Evolutionary conservation across 2,888 invertebrate species (phyloP).

Genomic region (Zaprionus bogoriensis): DNA sequence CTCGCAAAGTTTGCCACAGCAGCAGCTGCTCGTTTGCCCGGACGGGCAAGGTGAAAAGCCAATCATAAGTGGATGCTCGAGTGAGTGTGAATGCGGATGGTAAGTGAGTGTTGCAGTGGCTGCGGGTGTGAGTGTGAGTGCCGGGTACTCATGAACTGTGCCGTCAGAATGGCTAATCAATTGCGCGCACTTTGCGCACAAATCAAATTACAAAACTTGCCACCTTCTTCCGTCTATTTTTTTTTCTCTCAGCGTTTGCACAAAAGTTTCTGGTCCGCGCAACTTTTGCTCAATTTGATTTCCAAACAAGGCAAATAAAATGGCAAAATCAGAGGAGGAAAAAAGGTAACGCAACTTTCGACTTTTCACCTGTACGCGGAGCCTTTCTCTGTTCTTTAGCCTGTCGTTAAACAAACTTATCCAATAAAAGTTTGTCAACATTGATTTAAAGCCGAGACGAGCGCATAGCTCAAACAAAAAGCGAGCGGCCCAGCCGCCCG

Average conservation of each 20-base stretch:
- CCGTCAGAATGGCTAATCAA: slow-evolving; percentile 70
- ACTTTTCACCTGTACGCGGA: slow-evolving; percentile 71
- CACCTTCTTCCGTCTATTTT: slow-evolving; percentile 23
- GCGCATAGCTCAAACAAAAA: slow-evolving; percentile 58
- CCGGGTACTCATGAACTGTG: slow-evolving; percentile 52
- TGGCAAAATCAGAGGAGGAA: neutral
- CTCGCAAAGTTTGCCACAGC: slow-evolving; percentile 39
- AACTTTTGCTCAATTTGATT: slow-evolving; percentile 78
- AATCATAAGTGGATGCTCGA: slow-evolving; percentile 48
- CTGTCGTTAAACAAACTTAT: slow-evolving; percentile 82
- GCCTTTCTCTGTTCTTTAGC: slow-evolving; percentile 43
- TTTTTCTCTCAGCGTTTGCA: slow-evolving; percentile 43
- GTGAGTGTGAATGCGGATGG: slow-evolving; percentile 26
- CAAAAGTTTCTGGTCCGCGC: slow-evolving; percentile 52
- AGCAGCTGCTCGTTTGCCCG: slow-evolving; percentile 4
- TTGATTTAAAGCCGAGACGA: slow-evolving; percentile 80
- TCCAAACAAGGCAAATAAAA: slow-evolving; percentile 66
- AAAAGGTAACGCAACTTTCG: slow-evolving; percentile 43
- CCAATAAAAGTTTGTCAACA: slow-evolving; percentile 83
- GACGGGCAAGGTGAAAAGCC: slow-evolving; percentile 39
- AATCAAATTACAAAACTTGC: slow-evolving; percentile 80
- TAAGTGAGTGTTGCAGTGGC: slow-evolving; percentile 11
- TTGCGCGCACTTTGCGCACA: slow-evolving; percentile 77
- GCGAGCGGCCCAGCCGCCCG: slow-evolving; percentile 31
- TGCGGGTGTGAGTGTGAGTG: slow-evolving; percentile 29